Evolutionary conservation across 1,140 invertebrate species (phyloP), one percentile per base, ranked within the genome.

Genomic region (Drosophila lowei): DNA sequence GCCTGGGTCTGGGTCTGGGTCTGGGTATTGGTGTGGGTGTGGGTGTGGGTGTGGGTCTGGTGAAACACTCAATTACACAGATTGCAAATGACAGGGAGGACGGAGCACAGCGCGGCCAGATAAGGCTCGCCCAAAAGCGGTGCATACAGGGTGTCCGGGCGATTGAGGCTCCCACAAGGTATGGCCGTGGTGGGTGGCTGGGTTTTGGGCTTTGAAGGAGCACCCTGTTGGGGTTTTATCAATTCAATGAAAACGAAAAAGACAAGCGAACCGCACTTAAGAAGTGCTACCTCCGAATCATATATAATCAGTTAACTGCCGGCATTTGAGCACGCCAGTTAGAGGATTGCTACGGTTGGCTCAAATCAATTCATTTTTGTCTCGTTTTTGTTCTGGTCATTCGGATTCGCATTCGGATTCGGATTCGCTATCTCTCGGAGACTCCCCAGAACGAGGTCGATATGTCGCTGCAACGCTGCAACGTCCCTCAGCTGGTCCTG

Each of bases 281-380:
- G 75, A 90, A 83, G 66, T 61, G 71, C 61, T 73, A 72, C 74
- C 63, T 52, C 64, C 66, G 70, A 74, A 77, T 85, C 75, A 55
- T 81, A 85, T 79, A 74, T 85, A 81, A 85, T 90, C 89, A 90
- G 89, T 90, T 85, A 81, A 89, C 76, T 65, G 84, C 88, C 83
- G 83, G 79, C 83, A 81, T 77, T 81, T 58, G 57, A 77, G 66
- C 75, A 74, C 49, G 66, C 55, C 75, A 74, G 73, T 85, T 76
- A 53, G 25, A 28, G n/a, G 15, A 50, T 25, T 46, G 18, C 50
- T 15, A 38, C 48, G 38, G 52, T 57, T 58, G 52, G 34, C 57
- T 50, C 42, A 38, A 49, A 18, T n/a, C 43, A 28, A n/a, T 6
- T 46, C 16, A 16, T 52, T 9, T 8, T 42, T 9, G 30, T 55